phyloP scores from a whole-genome alignment of 2,113 vertebrate species.

The Embiotoca jacksoni region DNA sequence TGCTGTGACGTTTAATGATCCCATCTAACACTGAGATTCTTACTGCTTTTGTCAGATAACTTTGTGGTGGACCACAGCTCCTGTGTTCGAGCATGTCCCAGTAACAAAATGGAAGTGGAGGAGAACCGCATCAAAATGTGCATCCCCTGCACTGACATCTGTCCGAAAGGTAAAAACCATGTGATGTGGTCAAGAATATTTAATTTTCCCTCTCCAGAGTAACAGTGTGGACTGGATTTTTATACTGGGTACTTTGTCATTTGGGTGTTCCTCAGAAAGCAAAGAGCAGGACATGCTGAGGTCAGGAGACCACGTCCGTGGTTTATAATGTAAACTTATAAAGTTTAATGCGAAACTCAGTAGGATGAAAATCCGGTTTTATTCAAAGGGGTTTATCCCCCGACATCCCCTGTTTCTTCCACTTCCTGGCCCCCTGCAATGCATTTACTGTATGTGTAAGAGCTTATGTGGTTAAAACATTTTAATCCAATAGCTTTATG shows the following conservation, averaged over 20 bases:
- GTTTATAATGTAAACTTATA: background rate
- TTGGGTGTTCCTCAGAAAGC: background rate
- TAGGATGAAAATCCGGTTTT: no score
- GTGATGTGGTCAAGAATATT: no score
- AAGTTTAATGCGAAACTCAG: no score
- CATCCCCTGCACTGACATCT: slow-evolving; percentile 97
- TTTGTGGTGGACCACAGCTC: slow-evolving; percentile 99
- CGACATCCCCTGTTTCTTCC: background rate
- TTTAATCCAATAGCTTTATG: slow-evolving; percentile 59
- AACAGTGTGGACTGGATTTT: no score
- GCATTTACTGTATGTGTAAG: slow-evolving; percentile 43
- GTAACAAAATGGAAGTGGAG: slow-evolving; percentile 99
- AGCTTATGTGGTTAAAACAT: slow-evolving; percentile 51
- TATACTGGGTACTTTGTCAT: background rate
- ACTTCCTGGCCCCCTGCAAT: slow-evolving; percentile 9
- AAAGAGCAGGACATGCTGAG: background rate
- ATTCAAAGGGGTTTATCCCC: no score
- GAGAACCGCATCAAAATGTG: slow-evolving; percentile 98
- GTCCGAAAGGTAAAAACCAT: slow-evolving; percentile 91
- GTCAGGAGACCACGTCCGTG: no score
- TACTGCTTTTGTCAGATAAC: slow-evolving; percentile 87
- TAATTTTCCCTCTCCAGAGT: no score
- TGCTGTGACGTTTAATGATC: background rate
- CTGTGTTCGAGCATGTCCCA: slow-evolving; percentile 95
- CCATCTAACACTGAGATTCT: background rate